Evolutionary conservation across 1,140 invertebrate genomes (phyloP).

Genomic region (Scaptomyza graminum): DNA sequence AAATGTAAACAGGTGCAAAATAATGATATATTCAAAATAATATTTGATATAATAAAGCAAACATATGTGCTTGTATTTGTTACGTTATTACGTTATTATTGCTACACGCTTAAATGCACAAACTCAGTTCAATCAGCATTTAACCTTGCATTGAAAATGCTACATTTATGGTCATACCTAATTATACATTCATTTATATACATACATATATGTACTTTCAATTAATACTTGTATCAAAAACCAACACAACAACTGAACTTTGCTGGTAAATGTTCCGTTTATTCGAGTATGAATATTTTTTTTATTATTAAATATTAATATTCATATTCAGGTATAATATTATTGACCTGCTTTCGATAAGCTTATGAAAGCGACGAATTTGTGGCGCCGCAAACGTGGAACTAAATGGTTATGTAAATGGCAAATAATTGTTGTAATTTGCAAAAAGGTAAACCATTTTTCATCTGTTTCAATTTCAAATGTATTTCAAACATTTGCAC

Average conservation of each 20-base stretch:
- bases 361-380: neutral
- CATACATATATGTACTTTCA: neutral
- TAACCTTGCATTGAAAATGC: slow-evolving; percentile 58
- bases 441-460: neutral
- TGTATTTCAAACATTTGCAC: too few species aligned
- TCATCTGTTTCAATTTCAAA: too few species aligned
- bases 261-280: neutral
- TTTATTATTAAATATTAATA: neutral
- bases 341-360: neutral
- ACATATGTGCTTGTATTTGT: neutral
- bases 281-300: neutral
- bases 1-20: too few species aligned
- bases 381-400: neutral
- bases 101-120: slow-evolving; percentile 35
- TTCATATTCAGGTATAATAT: neutral
- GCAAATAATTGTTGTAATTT: slow-evolving; percentile 2
- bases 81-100: neutral
- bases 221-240: neutral
- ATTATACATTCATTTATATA: slow-evolving; percentile 52
- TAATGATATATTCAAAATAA: neutral
- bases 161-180: slow-evolving; percentile 50
- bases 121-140: slow-evolving; percentile 33
- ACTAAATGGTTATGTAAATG: neutral
- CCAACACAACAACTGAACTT: neutral
- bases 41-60: neutral